Base-by-base conservation (phyloP, 2,888 invertebrate species). In the Terebella lapidaria region DNA sequence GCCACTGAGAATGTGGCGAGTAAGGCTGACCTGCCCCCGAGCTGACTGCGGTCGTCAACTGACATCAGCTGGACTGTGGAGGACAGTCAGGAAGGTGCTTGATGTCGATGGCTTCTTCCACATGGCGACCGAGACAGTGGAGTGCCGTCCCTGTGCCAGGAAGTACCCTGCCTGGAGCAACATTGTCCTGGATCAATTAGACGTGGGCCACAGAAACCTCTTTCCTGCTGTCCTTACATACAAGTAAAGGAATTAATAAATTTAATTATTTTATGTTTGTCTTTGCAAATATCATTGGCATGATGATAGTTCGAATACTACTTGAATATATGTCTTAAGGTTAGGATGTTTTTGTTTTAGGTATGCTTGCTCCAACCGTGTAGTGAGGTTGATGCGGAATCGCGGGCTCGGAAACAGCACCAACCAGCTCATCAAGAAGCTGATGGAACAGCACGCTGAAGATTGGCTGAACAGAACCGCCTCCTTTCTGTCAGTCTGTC, bases 141-240 rank as follows among this genome's bases (percentile, higher is more conserved):
- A 58, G 10, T 70, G 69, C 51, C 24, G 47, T 5, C 58, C 29
- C 5, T 70, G 67, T 47, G 27, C 52, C 0, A 35, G 20, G 2
- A 64, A 54, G 35, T 57, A 62, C 18, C 53, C 66, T 15, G 51
- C 56, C n/a, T n/a, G n/a, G n/a, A n/a, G n/a, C n/a, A n/a, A n/a
- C n/a, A n/a, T 20, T 15, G 59, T 71, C 35, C 10, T 67, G 15
- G 15, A 54, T 0, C 70, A 71, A 47, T 62, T 70, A 24, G 70
- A 70, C 42, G 29, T 61, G 27, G 64, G 61, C 5, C 64, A 62
- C 30, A 56, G 59, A 25, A n/a, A 59, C 1, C 57, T 54, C 47
- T 67, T 69, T 54, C 69, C 70, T 1, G 59, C 61, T 45, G 58
- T 67, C 20, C 60, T 68, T 2, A 70, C 70, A 22, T 35, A 62